Percentiles rank a stretch among this genome's conserved stretches.
Conservation (phyloP, 1,140 invertebrate species). For the Trichonephila clavata region DNA sequence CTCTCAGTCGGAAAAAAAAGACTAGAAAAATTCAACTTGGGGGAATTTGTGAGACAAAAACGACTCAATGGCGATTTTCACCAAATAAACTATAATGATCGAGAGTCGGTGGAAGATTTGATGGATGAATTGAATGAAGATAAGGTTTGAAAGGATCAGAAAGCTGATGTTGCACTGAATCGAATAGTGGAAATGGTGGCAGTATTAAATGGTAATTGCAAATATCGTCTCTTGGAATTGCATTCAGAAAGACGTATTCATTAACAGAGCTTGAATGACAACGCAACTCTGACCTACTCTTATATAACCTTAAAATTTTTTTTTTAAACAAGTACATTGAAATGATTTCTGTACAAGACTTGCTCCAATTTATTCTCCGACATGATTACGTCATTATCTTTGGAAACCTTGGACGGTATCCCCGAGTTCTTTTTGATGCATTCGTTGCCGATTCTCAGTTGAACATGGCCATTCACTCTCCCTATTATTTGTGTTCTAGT, state of each 20-base stretch:
- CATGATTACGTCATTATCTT: not conserved
- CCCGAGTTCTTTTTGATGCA: not conserved
- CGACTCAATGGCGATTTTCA: not conserved
- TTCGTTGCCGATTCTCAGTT: not conserved
- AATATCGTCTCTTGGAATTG: not conserved
- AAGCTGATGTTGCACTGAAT: not conserved
- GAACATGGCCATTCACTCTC: not conserved
- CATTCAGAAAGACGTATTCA: conserved; percentile 23
- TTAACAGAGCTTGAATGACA: not conserved
- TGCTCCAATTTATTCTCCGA: not conserved
- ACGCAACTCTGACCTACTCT: too few species aligned
- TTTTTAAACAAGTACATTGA: not conserved
- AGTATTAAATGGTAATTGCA: not conserved
- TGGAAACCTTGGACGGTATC: conserved; percentile 25
- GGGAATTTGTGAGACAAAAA: not conserved
- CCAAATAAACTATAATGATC: not conserved
- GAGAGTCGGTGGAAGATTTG: not conserved
- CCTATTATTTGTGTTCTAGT: not conserved
- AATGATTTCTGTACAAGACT: not conserved
- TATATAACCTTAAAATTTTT: not conserved
- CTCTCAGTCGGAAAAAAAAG: not conserved
- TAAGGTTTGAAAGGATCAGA: not conserved
- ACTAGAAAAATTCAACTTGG: not conserved
- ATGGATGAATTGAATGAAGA: conserved; percentile 25
- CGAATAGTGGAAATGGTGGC: not conserved